phyloP scores from a whole-genome alignment of 2,888 invertebrate species.

The Acheta domesticus region DNA sequence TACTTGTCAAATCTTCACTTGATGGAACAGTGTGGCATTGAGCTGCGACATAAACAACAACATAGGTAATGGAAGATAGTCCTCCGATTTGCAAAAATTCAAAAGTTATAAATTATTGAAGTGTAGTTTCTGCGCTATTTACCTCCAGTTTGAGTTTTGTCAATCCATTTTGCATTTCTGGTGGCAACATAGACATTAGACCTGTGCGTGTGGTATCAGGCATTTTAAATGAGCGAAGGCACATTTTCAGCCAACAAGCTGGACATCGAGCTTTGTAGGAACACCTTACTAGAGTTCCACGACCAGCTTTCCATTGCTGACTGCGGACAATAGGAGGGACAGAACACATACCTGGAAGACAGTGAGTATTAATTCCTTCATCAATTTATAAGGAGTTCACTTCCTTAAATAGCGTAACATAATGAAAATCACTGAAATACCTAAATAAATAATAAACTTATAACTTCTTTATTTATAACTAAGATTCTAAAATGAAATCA shows the following conservation, averaged over 20 bases:
- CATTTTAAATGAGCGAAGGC: conserved; percentile 74
- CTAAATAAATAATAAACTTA: not conserved
- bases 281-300: conserved; percentile 54
- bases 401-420: not conserved
- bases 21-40: not conserved
- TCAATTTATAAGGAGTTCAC: not conserved
- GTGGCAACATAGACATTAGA: conserved; percentile 66
- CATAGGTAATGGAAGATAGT: too few relatives aligned
- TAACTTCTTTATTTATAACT: not conserved
- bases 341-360: conserved; percentile 60
- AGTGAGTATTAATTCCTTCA: conserved; percentile 18
- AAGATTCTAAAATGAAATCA: not conserved
- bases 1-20: not conserved
- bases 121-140: too few relatives aligned
- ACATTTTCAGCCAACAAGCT: conserved; percentile 84
- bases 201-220: conserved; percentile 65
- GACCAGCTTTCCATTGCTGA: conserved; percentile 59
- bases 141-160: not conserved
- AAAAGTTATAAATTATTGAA: too few relatives aligned
- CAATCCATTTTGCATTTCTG: conserved; percentile 53
- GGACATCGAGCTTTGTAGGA: conserved; percentile 74
- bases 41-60: not conserved
- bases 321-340: conserved; percentile 68
- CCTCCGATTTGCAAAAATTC: too few relatives aligned
- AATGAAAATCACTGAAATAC: not conserved